These are phyloP conservation scores for Centropus unirufus DNA, from an alignment of 2,113 vertebrate species.

Conservation along the genomic window DNA sequence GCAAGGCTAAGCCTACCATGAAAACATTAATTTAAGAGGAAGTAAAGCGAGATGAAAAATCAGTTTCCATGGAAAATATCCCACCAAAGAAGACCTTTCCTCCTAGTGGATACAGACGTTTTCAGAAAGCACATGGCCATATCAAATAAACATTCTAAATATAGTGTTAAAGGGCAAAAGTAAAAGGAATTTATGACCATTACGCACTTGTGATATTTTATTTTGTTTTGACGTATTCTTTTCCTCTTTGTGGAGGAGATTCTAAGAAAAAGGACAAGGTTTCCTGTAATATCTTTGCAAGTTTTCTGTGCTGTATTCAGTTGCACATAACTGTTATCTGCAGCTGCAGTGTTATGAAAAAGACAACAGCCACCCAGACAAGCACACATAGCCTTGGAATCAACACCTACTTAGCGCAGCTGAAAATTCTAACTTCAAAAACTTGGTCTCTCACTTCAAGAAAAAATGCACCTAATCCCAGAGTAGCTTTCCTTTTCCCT, in stretches of 20 bases:
- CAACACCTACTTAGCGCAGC: not conserved
- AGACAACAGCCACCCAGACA: not conserved
- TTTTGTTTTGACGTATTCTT: not conserved
- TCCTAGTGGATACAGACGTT: not conserved
- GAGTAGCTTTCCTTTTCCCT: not conserved
- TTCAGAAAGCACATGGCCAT: conserved; percentile 4
- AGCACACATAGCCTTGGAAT: not conserved
- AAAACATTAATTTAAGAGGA: not conserved
- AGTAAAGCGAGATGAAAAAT: conserved; percentile 19
- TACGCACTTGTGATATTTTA: not conserved
- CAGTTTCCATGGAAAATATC: conserved; percentile 10
- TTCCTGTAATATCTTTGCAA: not conserved
- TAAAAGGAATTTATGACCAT: not conserved
- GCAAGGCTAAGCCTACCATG: not conserved
- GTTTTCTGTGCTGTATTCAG: not conserved
- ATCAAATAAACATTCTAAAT: conserved; percentile 1
- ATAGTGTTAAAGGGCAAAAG: not conserved
- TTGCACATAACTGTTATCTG: not conserved
- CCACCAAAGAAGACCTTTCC: not conserved
- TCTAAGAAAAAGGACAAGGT: not conserved
- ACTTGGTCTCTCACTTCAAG: not conserved
- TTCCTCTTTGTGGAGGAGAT: not conserved
- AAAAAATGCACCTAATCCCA: not conserved
- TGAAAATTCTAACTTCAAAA: not conserved
- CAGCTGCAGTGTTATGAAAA: not conserved